phyloP scores from a whole-genome alignment of 2,888 invertebrate genomes.

The Acronicta leporina region DNA sequence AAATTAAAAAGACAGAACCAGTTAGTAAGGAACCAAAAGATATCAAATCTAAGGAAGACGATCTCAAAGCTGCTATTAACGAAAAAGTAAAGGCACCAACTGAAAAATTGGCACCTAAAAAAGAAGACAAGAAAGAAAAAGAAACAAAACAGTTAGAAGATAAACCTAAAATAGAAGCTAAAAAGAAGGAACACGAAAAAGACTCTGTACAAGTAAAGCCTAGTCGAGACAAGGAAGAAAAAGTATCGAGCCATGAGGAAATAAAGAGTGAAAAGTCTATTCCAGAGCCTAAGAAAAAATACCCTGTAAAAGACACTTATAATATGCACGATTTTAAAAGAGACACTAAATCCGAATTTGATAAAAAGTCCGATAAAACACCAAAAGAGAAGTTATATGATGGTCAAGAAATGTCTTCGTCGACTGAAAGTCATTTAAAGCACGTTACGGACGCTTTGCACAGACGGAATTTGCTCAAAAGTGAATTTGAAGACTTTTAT shows the following conservation, averaged over 20 bases:
- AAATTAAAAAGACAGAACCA: conserved; percentile 41
- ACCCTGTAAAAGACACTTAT: conserved; percentile 47
- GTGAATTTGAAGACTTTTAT: conserved; percentile 90
- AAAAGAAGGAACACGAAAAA: conserved; percentile 44
- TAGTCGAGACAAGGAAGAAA: conserved; percentile 42
- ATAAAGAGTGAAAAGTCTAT: conserved; percentile 42
- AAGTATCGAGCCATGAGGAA: conserved; percentile 26
- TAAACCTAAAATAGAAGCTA: conserved; percentile 47
- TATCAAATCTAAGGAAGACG: conserved; percentile 28
- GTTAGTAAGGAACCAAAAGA: conserved; percentile 49
- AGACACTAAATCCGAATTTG: conserved; percentile 52
- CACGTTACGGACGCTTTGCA: conserved; percentile 78
- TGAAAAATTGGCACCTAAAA: conserved; percentile 25
- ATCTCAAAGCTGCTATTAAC: conserved; percentile 21
- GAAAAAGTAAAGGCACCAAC: conserved; percentile 24
- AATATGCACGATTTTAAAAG: conserved; percentile 51
- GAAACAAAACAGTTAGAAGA: conserved; percentile 45
- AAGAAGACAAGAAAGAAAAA: conserved; percentile 56
- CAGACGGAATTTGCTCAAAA: conserved; percentile 82
- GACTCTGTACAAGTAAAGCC: conserved; percentile 32
- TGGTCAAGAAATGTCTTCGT: conserved; percentile 61
- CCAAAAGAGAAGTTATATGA: conserved; percentile 56
- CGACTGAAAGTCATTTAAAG: conserved; percentile 70
- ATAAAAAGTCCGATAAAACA: conserved; percentile 51
- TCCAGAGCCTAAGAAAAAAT: conserved; percentile 50